phyloP scores from a whole-genome alignment of 2,797 vertebrate species.

The Spea hammondii region DNA sequence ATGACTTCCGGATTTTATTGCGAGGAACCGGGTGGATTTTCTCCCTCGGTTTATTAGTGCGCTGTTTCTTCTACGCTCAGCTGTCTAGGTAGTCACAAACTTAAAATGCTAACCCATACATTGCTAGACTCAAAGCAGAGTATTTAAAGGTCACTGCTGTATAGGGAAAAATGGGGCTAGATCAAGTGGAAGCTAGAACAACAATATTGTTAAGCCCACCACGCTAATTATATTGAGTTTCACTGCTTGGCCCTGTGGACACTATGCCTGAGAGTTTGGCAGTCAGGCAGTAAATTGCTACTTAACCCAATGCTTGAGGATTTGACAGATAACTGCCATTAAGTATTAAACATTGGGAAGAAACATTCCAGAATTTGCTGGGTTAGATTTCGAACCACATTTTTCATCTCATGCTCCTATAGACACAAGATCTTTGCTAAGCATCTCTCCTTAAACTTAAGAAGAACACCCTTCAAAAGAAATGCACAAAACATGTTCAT shows the following conservation, averaged over 20 bases:
- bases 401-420: not conserved
- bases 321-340: slow-evolving; percentile 16
- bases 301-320: slow-evolving; percentile 24
- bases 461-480: too few relatives aligned
- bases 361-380: slow-evolving; percentile 17
- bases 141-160: not conserved
- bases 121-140: slow-evolving; percentile 18
- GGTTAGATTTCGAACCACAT: not conserved
- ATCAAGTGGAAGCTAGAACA: slow-evolving; percentile 8
- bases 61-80: slow-evolving; percentile 41
- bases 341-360: slow-evolving; percentile 9
- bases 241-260: slow-evolving; percentile 24
- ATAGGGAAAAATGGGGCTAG: slow-evolving; percentile 5
- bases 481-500: too few relatives aligned
- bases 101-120: slow-evolving; percentile 33
- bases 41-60: slow-evolving; percentile 50
- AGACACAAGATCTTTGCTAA: not conserved
- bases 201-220: slow-evolving; percentile 20
- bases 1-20: slow-evolving; percentile 51
- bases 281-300: slow-evolving; percentile 24
- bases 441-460: too few relatives aligned
- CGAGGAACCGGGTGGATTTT: slow-evolving; percentile 51
- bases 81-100: slow-evolving; percentile 41
- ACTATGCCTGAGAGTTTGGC: slow-evolving; percentile 14
- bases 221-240: slow-evolving; percentile 35